Percentiles rank a stretch among this genome's conserved stretches.
Evolutionary conservation across 2,888 invertebrate genomes (phyloP).

Genomic region (Rhodophaea formosa): DNA sequence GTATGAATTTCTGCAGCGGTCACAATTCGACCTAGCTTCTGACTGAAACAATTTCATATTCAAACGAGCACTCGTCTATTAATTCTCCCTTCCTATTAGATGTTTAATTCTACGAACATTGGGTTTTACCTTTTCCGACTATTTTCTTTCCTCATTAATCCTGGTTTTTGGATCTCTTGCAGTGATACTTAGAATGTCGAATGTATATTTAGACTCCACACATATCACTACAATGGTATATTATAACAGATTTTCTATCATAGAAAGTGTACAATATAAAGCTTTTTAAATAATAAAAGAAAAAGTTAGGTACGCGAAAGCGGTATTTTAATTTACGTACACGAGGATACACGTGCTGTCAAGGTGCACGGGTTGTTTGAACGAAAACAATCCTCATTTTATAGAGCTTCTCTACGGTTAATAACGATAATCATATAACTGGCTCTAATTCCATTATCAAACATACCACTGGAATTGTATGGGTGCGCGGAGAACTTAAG

Average conservation of each 20-base stretch:
- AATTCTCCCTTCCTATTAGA: too few species aligned
- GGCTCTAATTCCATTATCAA: slow-evolving; percentile 22
- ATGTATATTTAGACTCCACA: too few species aligned
- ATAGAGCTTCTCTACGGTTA: slow-evolving; percentile 19
- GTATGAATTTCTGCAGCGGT: not conserved
- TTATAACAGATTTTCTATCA: too few species aligned
- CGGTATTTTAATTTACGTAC: not conserved
- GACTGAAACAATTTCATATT: not conserved
- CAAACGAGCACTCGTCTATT: not conserved
- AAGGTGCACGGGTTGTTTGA: not conserved
- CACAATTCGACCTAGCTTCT: not conserved
- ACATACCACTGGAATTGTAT: slow-evolving; percentile 24
- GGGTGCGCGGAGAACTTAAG: slow-evolving; percentile 29
- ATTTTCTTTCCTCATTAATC: too few species aligned
- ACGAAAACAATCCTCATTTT: slow-evolving; percentile 12
- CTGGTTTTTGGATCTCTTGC: too few species aligned
- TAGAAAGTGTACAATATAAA: too few species aligned
- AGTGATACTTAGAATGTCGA: too few species aligned
- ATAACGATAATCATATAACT: slow-evolving; percentile 16
- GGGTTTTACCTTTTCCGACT: too few species aligned
- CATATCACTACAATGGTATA: too few species aligned
- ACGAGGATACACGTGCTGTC: not conserved
- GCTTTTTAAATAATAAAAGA: too few species aligned
- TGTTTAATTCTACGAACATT: too few species aligned
- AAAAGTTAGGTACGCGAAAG: too few species aligned